Evolutionary conservation across 2,888 invertebrate species (phyloP).

Genomic region (Hyposoter didymator): DNA sequence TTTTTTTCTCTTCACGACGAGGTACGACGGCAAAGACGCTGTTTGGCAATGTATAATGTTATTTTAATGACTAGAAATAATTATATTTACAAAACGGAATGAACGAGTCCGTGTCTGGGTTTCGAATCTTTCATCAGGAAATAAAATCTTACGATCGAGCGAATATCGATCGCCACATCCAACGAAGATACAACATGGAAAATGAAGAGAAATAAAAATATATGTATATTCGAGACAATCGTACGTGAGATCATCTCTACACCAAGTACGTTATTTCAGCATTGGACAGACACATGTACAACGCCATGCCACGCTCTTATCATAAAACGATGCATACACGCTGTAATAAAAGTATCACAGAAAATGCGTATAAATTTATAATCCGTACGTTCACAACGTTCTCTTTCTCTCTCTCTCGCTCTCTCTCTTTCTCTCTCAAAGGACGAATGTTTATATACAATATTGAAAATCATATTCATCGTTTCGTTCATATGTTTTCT

Average conservation of each 20-base stretch:
- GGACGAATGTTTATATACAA: slow-evolving; percentile 57
- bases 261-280: slow-evolving; percentile 47
- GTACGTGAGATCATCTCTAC: slow-evolving; percentile 26
- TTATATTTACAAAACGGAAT: slow-evolving; percentile 62
- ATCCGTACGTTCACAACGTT: slow-evolving; percentile 68
- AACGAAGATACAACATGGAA: slow-evolving; percentile 11
- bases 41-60: slow-evolving; percentile 56
- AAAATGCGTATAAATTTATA: slow-evolving; percentile 73
- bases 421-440: slow-evolving; percentile 45
- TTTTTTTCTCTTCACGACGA: slow-evolving; percentile 6
- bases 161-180: slow-evolving; percentile 11
- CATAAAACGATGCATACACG: slow-evolving; percentile 69
- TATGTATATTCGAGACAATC: slow-evolving; percentile 35
- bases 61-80: slow-evolving; percentile 67
- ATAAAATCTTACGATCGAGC: slow-evolving; percentile 21
- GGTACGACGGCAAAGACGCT: slow-evolving; percentile 51
- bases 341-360: slow-evolving; percentile 76
- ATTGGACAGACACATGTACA: slow-evolving; percentile 55
- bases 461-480: slow-evolving; percentile 55
- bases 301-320: slow-evolving; percentile 60
- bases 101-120: slow-evolving; percentile 28
- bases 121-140: not conserved
- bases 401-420: slow-evolving; percentile 33
- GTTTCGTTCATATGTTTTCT: not conserved
- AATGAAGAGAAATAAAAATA: slow-evolving; percentile 8